Evolutionary conservation across 2,797 vertebrate species (phyloP).

Genomic region (Taeniopygia guttata): DNA sequence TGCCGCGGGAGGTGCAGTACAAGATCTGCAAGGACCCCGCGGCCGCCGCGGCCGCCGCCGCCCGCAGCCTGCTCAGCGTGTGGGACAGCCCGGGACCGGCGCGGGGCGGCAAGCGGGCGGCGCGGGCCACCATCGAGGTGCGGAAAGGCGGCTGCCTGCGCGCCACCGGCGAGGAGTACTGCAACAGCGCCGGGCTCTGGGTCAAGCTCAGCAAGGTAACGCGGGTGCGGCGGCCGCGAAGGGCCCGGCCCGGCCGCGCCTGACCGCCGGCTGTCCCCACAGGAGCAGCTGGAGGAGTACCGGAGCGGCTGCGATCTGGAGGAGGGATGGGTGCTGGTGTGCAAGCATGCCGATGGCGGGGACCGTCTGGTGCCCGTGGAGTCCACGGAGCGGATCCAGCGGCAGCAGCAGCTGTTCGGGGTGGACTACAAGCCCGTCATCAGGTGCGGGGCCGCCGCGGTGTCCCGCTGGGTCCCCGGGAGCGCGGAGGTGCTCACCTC

Average conservation of each 20-base stretch:
- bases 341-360: constrained; percentile 91
- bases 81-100: constrained; percentile 85
- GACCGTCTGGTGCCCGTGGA: constrained; percentile 92
- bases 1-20: constrained; percentile 82
- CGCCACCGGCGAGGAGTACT: constrained; percentile 92
- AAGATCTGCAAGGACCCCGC: too few relatives aligned
- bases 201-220: constrained; percentile 90
- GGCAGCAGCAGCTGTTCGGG: constrained; percentile 93
- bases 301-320: constrained; percentile 83
- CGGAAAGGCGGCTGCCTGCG: constrained; percentile 90
- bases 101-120: constrained; percentile 44
- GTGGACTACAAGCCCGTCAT: constrained; percentile 90
- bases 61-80: constrained; percentile 73
- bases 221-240: not conserved
- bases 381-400: constrained; percentile 84
- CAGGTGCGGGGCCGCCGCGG: constrained; percentile 67
- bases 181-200: constrained; percentile 93
- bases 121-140: constrained; percentile 82
- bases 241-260: constrained; percentile 43
- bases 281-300: constrained; percentile 95
- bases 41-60: constrained; percentile 67
- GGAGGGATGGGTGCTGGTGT: constrained; percentile 94
- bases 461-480: not conserved
- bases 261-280: constrained; percentile 58
- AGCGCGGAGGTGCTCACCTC: not conserved